phyloP scores from a whole-genome alignment of 1,140 invertebrate genomes.

The Drosophila oshimai region DNA sequence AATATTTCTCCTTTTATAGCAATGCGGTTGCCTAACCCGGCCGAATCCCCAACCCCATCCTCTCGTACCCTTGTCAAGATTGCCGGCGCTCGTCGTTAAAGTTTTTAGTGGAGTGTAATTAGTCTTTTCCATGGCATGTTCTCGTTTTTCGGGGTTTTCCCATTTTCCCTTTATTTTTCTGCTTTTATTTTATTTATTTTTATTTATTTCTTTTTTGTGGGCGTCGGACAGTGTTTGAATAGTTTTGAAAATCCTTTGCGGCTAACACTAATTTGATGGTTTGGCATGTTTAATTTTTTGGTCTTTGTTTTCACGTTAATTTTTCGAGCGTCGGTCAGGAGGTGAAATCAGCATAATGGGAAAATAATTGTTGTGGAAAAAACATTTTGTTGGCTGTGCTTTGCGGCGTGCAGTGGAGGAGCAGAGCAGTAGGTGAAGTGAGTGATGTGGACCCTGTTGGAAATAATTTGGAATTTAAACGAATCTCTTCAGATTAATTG shows the following conservation, averaged over 20 bases:
- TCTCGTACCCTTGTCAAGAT: conserved; percentile 41
- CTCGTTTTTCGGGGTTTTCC: conserved; percentile 1
- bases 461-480: conserved; percentile 37
- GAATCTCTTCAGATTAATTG: conserved; percentile 18
- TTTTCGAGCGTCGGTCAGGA: conserved; percentile 21
- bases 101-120: conserved; percentile 69
- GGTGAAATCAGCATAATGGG: conserved; percentile 45
- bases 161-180: neutral
- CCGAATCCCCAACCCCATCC: neutral
- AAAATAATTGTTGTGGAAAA: conserved; percentile 54
- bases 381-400: conserved; percentile 2
- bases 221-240: conserved; percentile 29
- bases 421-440: neutral
- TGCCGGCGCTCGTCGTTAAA: conserved; percentile 61
- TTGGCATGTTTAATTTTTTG: conserved; percentile 49
- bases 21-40: conserved; percentile 54
- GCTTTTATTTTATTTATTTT: too few species aligned
- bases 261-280: conserved; percentile 53
- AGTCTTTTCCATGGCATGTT: conserved; percentile 51
- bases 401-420: neutral
- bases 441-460: conserved; percentile 4
- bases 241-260: conserved; percentile 64
- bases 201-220: neutral
- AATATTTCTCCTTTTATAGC: conserved; percentile 62
- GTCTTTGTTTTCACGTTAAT: conserved; percentile 29